Evolutionary conservation across 2,113 vertebrate genomes (phyloP), one percentile per base, ranked within the genome.

Genomic region (Passerina amoena): DNA sequence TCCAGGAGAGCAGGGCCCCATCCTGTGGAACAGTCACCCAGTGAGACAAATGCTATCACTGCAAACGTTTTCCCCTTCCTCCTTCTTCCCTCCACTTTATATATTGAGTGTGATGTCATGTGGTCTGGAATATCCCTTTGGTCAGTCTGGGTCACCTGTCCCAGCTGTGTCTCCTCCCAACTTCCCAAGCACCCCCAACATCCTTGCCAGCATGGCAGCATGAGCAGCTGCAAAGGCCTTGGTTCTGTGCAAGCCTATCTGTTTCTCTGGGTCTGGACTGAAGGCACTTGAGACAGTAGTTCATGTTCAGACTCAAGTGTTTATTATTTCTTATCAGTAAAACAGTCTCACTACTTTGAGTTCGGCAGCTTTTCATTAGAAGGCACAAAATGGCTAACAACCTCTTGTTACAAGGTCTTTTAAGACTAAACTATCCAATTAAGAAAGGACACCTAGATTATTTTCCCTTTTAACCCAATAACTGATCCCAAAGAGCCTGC

Each of bases 171-270:
- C 37, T 33, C 25, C 31, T 76, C 31, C 25, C 63, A 27, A 0
- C 7, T 3, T 51, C 22, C 35, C 51, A 76, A 12, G 20, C 5
- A 21, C 1, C 24, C 16, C 8, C 21, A 27, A 0, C 9, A 2
- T 50, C 21, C 25, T 31, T 20, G 5, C 11, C 71, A 86, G 37
- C 1, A 0, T 7, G 35, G 44, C 82, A 57, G 8, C 5, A 6
- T 0, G 2, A 59, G 14, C 5, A 76, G 51, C 44, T 37, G 31
- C 9, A 59, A 59, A 9, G 11, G 7, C 27, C 22, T 27, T 44
- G 11, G 31, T 18, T 86, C 44, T 59, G 44, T 50, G 71, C 5
- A 42, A 42, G 44, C 51, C 28, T 18, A 3, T 51, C 4, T 15
- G 50, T 51, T 30, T 30, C 50, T 4, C 27, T 51, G 27, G 27